Evolutionary conservation across 2,888 invertebrate species (phyloP), one percentile per base, ranked within the genome.

Genomic region (Torymus aiolomorphi): DNA sequence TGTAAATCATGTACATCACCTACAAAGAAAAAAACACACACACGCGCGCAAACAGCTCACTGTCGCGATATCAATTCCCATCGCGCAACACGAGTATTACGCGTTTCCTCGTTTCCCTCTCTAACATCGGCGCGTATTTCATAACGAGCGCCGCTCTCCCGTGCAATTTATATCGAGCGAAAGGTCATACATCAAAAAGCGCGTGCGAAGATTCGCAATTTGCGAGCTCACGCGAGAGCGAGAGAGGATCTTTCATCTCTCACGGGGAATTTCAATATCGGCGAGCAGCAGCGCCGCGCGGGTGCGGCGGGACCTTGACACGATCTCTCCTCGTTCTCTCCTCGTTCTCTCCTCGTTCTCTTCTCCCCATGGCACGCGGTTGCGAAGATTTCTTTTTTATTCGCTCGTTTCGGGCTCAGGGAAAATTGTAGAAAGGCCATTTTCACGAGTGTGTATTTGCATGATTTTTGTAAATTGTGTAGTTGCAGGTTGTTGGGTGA

Each of bases 211-310:
- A 62, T 72, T 72, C 52, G 52, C 52, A 61, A 72, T 72, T 72
- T 62, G 62, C 62, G 62, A 14, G 62, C 14, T 52, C 24, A 16
- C 1, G n/a, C n/a, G 42, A 57, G 24, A 16, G 24, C 2, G 11
- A 20, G 56, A 18, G 42, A 31, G 16, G 52, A 12, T 0, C 56
- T 56, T 57, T n/a, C 24, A 14, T 42, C 31, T 16, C 31, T 2
- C 20, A 8, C 16, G 16, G 31, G 75, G 67, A 76, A 76, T 76
- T 76, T 69, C 67, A 76, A 61, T 69, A 69, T 76, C 54, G 67
- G 31, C 67, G 18, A 62, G 16, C 18, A 57, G 49, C 18, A 54
- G 31, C 14, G 20, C 12, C 24, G 13, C 14, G 24, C 24, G 20
- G 8, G 56, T 31, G 31, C 10, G 20, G 20, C 42, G 51, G 18